A percentile compares a stretch with the other conserved stretches of the same genome.
These are phyloP conservation scores for Parnassius mnemosyne DNA, from an alignment of 2,888 invertebrate genomes.

Conservation along the genomic window DNA sequence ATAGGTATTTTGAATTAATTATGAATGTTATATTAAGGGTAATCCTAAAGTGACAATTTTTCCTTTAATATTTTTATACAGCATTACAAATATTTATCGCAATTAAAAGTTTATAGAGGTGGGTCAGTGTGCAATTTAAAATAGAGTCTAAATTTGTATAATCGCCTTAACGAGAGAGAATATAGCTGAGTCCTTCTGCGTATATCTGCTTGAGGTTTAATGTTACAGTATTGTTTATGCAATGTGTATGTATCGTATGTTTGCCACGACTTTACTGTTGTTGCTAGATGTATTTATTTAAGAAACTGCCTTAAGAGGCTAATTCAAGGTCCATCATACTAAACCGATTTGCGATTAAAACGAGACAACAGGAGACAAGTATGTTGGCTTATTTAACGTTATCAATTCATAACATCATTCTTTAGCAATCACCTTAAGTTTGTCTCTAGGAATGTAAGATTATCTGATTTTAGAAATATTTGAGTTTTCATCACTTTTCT, in stretches of 20 bases:
- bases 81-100: slow-evolving; percentile 78
- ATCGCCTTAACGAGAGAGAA: slow-evolving; percentile 80
- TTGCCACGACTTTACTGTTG: slow-evolving; percentile 43
- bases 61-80: slow-evolving; percentile 81
- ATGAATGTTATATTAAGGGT: slow-evolving; percentile 73
- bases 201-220: slow-evolving; percentile 64
- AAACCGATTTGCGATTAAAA: neutral
- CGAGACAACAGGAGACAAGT: neutral
- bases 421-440: too few relatives aligned
- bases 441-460: slow-evolving; percentile 4
- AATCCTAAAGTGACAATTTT: slow-evolving; percentile 74
- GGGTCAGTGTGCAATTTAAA: slow-evolving; percentile 77
- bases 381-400: neutral
- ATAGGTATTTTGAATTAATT: slow-evolving; percentile 63
- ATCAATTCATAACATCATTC: neutral
- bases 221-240: slow-evolving; percentile 52
- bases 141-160: slow-evolving; percentile 71
- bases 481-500: slow-evolving; percentile 1
- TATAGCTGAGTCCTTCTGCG: slow-evolving; percentile 73
- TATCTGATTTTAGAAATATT: slow-evolving; percentile 14
- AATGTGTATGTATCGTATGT: slow-evolving; percentile 48
- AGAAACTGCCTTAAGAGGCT: slow-evolving; percentile 29
- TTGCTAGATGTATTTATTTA: slow-evolving; percentile 41
- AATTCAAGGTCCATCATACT: slow-evolving; percentile 8
- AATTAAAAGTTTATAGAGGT: slow-evolving; percentile 80